Evolutionary conservation across 2,888 invertebrate genomes (phyloP).

Genomic region (Biston stratarius): DNA sequence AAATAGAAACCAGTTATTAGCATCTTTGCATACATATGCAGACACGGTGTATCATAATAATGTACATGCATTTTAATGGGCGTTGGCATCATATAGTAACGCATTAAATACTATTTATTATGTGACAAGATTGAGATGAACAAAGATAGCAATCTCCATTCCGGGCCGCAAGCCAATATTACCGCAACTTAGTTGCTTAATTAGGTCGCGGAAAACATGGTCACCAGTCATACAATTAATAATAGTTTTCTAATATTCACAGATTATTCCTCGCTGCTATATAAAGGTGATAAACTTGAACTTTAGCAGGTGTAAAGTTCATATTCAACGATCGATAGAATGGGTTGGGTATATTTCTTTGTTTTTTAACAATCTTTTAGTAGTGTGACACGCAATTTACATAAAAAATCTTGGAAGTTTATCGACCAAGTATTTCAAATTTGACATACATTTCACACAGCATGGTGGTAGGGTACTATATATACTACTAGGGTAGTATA

Average conservation of each 20-base stretch:
- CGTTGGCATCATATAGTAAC: too few relatives aligned
- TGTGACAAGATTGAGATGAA: neutral
- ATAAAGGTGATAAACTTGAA: neutral
- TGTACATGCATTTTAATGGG: too few relatives aligned
- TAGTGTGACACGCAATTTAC: too few relatives aligned
- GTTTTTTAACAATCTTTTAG: too few relatives aligned
- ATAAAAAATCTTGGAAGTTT: too few relatives aligned
- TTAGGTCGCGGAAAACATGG: conserved; percentile 9
- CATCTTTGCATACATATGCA: too few relatives aligned
- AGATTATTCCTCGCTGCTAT: neutral
- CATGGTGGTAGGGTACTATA: too few relatives aligned
- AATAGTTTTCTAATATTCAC: neutral
- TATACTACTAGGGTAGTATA: too few relatives aligned
- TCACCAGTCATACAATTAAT: neutral
- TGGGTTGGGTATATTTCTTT: neutral
- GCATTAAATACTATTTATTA: neutral
- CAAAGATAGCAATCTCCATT: neutral
- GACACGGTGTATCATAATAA: too few relatives aligned
- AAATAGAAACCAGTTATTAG: too few relatives aligned
- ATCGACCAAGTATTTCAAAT: too few relatives aligned
- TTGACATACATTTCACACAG: too few relatives aligned
- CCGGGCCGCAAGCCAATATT: conserved; percentile 11
- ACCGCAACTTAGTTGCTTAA: conserved; percentile 15
- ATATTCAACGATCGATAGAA: neutral
- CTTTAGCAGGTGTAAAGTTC: neutral